phyloP scores from a whole-genome alignment of 2,797 vertebrate species.

The Nannoperca obscura region DNA sequence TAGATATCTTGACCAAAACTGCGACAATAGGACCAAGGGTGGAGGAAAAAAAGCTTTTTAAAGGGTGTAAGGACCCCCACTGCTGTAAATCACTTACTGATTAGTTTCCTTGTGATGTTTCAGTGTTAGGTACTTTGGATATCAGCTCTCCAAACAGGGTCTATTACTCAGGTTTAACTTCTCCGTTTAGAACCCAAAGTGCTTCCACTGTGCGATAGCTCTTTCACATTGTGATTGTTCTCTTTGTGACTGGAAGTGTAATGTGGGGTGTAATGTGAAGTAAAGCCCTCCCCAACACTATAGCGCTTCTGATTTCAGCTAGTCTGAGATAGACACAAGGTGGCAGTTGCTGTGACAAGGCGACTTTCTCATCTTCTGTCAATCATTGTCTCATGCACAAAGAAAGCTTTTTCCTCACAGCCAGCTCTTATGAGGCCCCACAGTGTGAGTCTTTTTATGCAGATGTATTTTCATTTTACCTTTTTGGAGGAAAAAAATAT shows the following conservation, averaged over 20 bases:
- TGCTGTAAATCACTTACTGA: constrained; percentile 49
- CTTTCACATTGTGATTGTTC: constrained; percentile 45
- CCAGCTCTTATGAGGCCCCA: constrained; percentile 25
- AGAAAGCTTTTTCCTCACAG: constrained; percentile 34
- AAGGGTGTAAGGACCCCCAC: not conserved
- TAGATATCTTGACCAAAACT: not conserved
- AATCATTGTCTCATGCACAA: constrained; percentile 31
- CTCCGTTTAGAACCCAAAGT: constrained; percentile 47
- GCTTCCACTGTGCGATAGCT: constrained; percentile 36
- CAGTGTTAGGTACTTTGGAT: constrained; percentile 52
- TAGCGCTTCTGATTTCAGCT: constrained; percentile 20
- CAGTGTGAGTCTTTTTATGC: constrained; percentile 37
- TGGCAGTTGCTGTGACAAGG: constrained; percentile 27
- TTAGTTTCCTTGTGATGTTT: constrained; percentile 53
- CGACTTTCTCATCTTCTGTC: constrained; percentile 48
- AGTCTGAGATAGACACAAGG: constrained; percentile 32
- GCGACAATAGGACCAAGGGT: not conserved
- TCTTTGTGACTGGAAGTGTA: constrained; percentile 66
- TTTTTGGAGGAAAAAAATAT: constrained; percentile 14
- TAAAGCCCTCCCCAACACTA: constrained; percentile 39
- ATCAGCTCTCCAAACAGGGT: constrained; percentile 48
- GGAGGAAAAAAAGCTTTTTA: constrained; percentile 8
- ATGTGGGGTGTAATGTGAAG: constrained; percentile 55
- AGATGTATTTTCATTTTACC: constrained; percentile 50
- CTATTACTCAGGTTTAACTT: constrained; percentile 51